Evolutionary conservation across 2,888 invertebrate genomes (phyloP).

Genomic region (Parnassius glacialis): DNA sequence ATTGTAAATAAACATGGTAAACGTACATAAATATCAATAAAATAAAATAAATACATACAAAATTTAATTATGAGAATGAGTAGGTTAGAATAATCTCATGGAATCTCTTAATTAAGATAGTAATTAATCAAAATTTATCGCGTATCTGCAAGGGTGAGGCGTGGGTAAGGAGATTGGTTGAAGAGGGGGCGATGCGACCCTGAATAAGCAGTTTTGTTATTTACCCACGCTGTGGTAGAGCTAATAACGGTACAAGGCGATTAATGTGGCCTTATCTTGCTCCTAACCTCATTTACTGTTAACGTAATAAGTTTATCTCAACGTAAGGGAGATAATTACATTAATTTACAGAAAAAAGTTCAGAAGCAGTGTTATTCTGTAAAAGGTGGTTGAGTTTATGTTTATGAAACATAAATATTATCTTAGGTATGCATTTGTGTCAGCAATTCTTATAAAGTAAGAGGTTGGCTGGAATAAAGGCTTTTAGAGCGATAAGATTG

Average conservation of each 20-base stretch:
- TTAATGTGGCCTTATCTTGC: conserved; percentile 34
- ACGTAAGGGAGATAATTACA: conserved; percentile 13
- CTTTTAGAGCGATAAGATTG: too few relatives aligned
- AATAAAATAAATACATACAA: too few relatives aligned
- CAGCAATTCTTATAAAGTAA: too few relatives aligned
- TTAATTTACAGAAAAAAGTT: conserved; percentile 1
- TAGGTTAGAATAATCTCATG: conserved; percentile 28
- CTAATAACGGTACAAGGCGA: conserved; percentile 30
- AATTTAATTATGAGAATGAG: conserved; percentile 26
- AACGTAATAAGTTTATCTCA: conserved; percentile 20
- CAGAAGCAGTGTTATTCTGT: too few relatives aligned
- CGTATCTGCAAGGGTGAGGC: conserved; percentile 29
- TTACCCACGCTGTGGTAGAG: conserved; percentile 38
- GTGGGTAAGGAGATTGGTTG: conserved; percentile 17
- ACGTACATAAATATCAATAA: too few relatives aligned
- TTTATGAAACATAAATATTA: too few relatives aligned
- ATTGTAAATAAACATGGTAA: too few relatives aligned
- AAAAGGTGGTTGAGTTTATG: too few relatives aligned
- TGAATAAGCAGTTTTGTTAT: conserved; percentile 49
- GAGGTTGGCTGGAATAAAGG: too few relatives aligned
- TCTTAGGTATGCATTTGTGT: too few relatives aligned
- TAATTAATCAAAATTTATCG: conserved; percentile 62
- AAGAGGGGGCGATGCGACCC: conserved; percentile 32
- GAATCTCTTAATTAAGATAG: conserved; percentile 33
- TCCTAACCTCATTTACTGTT: conserved; percentile 31